These are phyloP conservation scores for Drosophila anomelani DNA, from an alignment of 2,888 invertebrate genomes.

Conservation along the genomic window DNA sequence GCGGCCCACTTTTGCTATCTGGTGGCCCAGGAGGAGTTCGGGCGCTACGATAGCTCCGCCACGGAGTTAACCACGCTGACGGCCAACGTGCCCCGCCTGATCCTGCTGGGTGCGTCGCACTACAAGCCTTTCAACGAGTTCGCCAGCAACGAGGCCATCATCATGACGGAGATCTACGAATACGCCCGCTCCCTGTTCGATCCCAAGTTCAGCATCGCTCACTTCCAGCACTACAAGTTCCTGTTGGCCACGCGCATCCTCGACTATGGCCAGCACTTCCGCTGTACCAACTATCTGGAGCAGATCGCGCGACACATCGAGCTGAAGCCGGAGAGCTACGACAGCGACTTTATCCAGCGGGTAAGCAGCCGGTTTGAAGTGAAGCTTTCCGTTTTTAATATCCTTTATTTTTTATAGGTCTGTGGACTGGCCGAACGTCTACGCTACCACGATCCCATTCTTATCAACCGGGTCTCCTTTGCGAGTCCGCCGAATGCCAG, in stretches of 20 bases:
- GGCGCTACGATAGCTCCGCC: conserved; percentile 82
- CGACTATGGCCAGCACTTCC: conserved; percentile 92
- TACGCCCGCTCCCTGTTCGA: conserved; percentile 94
- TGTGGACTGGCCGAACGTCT: conserved; percentile 87
- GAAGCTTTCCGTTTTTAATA: too few species aligned
- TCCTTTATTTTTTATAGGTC: conserved; percentile 70
- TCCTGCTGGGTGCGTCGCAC: conserved; percentile 92
- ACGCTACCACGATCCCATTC: conserved; percentile 89
- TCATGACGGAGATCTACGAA: conserved; percentile 98
- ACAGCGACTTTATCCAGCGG: conserved; percentile 63
- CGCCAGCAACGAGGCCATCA: conserved; percentile 93
- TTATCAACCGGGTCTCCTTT: conserved; percentile 73
- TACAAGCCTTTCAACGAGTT: conserved; percentile 88
- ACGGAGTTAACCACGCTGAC: conserved; percentile 76
- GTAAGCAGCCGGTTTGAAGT: conserved; percentile 32
- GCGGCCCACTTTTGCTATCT: conserved; percentile 99
- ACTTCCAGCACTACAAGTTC: conserved; percentile 94
- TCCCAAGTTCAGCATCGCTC: conserved; percentile 89
- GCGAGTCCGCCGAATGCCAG: conserved; percentile 63
- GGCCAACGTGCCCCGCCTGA: conserved; percentile 85
- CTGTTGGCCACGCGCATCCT: conserved; percentile 91
- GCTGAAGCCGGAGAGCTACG: conserved; percentile 62
- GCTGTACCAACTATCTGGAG: conserved; percentile 89
- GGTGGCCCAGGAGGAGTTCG: conserved; percentile 87
- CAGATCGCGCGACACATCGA: conserved; percentile 89